Conservation (phyloP, 2,797 vertebrate genomes). For the Macroramphosus scolopax region DNA sequence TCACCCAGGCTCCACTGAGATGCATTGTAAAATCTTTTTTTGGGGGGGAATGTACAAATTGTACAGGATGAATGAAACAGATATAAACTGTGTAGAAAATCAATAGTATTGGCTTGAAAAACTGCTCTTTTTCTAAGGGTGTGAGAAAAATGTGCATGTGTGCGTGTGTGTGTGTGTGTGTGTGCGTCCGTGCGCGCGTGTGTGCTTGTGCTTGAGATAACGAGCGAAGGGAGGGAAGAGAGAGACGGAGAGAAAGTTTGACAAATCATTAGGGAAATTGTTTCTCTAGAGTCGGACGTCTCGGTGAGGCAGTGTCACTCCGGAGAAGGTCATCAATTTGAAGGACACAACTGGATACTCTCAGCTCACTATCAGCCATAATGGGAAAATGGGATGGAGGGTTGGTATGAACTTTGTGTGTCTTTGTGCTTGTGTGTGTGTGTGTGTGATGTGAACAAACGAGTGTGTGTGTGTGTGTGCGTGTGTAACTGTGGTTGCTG, state of each 20-base stretch:
- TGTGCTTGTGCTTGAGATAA: no score
- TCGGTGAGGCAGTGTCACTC: slow-evolving; percentile 61
- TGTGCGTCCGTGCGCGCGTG: no score
- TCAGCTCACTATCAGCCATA: slow-evolving; percentile 66
- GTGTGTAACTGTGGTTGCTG: slow-evolving; percentile 32
- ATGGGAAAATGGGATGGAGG: slow-evolving; percentile 46
- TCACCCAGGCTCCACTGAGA: slow-evolving; percentile 43
- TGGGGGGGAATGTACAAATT: background rate
- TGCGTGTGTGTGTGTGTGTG: slow-evolving; percentile 1
- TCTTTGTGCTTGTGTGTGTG: slow-evolving; percentile 10
- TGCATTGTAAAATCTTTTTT: slow-evolving; percentile 24
- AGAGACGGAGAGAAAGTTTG: slow-evolving; percentile 14
- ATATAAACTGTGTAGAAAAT: slow-evolving; percentile 17
- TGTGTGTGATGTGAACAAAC: slow-evolving; percentile 19
- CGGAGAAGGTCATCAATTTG: slow-evolving; percentile 67
- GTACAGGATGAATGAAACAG: slow-evolving; percentile 8
- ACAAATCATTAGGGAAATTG: slow-evolving; percentile 71
- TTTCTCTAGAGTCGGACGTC: slow-evolving; percentile 59
- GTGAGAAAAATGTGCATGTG: slow-evolving; percentile 6
- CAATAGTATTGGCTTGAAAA: slow-evolving; percentile 39
- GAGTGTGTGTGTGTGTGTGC: slow-evolving; percentile 11
- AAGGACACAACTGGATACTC: slow-evolving; percentile 66
- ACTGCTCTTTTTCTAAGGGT: slow-evolving; percentile 4
- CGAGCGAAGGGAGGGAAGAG: no score
- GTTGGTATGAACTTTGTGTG: slow-evolving; percentile 38